Evolutionary conservation across 2,888 invertebrate species (phyloP).

Genomic region (Amorpha juglandis): DNA sequence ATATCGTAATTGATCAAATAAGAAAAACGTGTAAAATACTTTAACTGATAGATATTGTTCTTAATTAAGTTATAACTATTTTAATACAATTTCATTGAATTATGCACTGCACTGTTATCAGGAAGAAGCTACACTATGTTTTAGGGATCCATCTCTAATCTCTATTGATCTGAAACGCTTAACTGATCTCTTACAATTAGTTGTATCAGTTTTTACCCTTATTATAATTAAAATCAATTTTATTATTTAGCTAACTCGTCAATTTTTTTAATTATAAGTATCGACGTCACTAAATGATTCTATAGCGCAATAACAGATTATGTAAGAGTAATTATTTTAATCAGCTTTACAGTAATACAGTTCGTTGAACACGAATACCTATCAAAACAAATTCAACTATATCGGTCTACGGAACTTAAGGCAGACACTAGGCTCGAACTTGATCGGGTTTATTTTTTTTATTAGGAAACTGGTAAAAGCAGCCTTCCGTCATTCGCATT

Average conservation of each 20-base stretch:
- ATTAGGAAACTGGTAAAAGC: constrained; percentile 82
- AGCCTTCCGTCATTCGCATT: constrained; percentile 76
- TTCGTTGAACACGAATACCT: not conserved
- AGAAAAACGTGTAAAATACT: not conserved
- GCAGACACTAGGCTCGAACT: constrained; percentile 42
- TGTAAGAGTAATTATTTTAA: not conserved
- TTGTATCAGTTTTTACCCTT: too few relatives aligned
- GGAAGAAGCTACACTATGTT: constrained; percentile 12
- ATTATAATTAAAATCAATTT: not conserved
- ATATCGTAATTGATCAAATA: not conserved
- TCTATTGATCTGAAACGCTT: not conserved
- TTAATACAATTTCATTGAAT: not conserved
- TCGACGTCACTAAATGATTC: too few relatives aligned
- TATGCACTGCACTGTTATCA: not conserved
- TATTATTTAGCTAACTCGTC: too few relatives aligned
- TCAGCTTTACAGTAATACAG: not conserved
- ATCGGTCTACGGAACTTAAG: constrained; percentile 36
- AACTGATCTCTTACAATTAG: too few relatives aligned
- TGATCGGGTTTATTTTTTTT: constrained; percentile 61
- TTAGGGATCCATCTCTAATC: not conserved
- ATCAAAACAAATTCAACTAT: not conserved
- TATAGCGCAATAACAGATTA: too few relatives aligned
- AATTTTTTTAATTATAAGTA: too few relatives aligned
- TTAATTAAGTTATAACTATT: constrained; percentile 7
- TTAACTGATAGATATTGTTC: not conserved